phyloP scores from a whole-genome alignment of 2,113 vertebrate genomes.

The Gobiocypris rarus region DNA sequence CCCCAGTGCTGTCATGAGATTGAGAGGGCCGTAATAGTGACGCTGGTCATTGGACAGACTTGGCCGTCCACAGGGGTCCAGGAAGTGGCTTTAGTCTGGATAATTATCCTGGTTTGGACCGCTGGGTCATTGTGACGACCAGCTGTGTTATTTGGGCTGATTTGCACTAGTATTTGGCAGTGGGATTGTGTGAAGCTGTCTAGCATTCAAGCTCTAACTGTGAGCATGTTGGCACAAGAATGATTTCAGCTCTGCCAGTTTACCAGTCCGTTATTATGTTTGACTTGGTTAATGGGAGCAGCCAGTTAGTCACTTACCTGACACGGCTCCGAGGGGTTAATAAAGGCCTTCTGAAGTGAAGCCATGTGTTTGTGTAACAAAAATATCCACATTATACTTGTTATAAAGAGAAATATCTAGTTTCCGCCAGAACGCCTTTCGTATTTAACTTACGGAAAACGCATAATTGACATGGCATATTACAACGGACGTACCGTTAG shows the following conservation, averaged over 20 bases:
- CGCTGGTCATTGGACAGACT: neutral
- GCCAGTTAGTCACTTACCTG: neutral
- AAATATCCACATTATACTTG: too few species aligned
- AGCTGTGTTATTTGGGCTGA: slow-evolving; percentile 10
- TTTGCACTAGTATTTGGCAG: slow-evolving; percentile 12
- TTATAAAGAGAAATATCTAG: too few species aligned
- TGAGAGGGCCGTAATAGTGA: neutral
- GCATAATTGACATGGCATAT: too few species aligned
- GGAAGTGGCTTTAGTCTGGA: slow-evolving; percentile 27
- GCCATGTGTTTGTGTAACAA: too few species aligned
- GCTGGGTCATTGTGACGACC: neutral
- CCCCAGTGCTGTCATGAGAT: slow-evolving; percentile 15
- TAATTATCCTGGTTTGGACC: neutral
- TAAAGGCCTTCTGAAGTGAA: too few species aligned
- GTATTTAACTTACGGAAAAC: too few species aligned
- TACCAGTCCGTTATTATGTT: neutral
- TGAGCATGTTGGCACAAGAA: neutral
- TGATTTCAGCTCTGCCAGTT: neutral
- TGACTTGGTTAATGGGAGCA: neutral
- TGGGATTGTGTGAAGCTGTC: neutral
- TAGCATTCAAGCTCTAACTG: neutral
- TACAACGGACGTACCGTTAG: too few species aligned
- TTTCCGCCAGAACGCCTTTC: too few species aligned
- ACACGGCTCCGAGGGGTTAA: too few species aligned
- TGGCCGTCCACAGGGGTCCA: neutral